Evolutionary conservation across 2,888 invertebrate genomes (phyloP), one percentile per base, ranked within the genome.

Genomic region (Thecophora atra): DNA sequence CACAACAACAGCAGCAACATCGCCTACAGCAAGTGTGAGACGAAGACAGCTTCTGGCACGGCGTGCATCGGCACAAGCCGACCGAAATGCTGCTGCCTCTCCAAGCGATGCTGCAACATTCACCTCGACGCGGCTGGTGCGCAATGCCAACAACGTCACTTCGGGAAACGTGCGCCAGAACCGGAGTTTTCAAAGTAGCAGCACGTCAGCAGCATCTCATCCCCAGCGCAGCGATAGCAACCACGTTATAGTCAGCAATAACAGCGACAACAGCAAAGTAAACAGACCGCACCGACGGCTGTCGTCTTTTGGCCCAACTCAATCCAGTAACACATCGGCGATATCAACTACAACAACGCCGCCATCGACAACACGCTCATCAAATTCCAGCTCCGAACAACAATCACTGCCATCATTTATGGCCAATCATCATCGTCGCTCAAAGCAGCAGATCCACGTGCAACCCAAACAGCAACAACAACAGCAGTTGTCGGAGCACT

Each of bases 1-100:
- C 71, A 60, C 68, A 4, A 66, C 66, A 77, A 87, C 87, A 28
- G 84, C 85, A 26, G 86, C 87, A 37, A 78, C 79, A 65, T 74
- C 81, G 70, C 76, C 82, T 26, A 80, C 82, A 68, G 81, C 82
- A 72, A 42, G 70, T 66, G 70, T 47, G 71, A 30, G 68, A 72
- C 65, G 52, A 70, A 28, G 19, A 77, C 77, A 15, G 77, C 77
- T 63, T 77, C 72, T 74, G 65, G 76, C 62, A 70, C 80, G 64
- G 76, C 76, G 30, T 56, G 42, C 67, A 21, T 56, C 76, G 76
- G 64, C 73, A 72, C 71, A 54, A 13, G 68, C 19, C 67, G 64
- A 44, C 54, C 62, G 26, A 56, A 67, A 63, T 63, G 21, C 63
- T 37, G 42, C 26, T 37, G 47, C 52, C n/a, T 15, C 54, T 26